Base-by-base conservation (phyloP, 2,888 invertebrate species). In the Hermodice carunculata region DNA sequence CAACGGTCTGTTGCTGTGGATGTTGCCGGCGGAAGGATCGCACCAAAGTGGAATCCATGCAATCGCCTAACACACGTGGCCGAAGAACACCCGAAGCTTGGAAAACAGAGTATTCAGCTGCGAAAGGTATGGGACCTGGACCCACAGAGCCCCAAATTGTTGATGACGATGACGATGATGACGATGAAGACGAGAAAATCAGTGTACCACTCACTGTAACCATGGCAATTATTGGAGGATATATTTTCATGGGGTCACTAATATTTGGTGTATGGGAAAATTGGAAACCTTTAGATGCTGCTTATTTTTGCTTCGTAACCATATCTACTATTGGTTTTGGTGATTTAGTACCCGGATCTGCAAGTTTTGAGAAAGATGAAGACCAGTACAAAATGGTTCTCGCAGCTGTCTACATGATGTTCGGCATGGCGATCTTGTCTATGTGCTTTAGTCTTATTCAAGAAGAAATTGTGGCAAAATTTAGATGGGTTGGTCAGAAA, bases 381-480 rank as follows among this genome's bases (percentile, higher is more conserved):
- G 79, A 80, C 8, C 80, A 81, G 61, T 77, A 78, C 3, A 79
- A 82, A 64, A 77, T 84, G 64, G 70, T 85, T 53, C 77, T 84
- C 2, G 81, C 82, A 4, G 76, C 81, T 11, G 62, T 85, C 46
- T 86, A 85, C 73, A 79, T 83, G 46, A 69, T 84, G 26, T 83
- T 86, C 64, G 86, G 86, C 6, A 84, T 86, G 82, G 85, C 86
- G n/a, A 84, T 86, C 61, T 68, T 86, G 61, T 85, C 85, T 31
- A 86, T 86, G 86, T 85, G 85, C 63, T 85, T 86, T 71, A 76
- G 82, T 3, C 78, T 86, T 32, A 85, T 86, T 77, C 85, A 86
- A 66, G 85, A 86, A 52, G 85, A 86, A 69, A 83, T 86, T 59
- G 77, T 81, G n/a, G 78, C 82, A 28, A 85, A 85, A 66, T 81